Conservation (phyloP, 2,888 invertebrate species). For the Melieria crassipennis region DNA sequence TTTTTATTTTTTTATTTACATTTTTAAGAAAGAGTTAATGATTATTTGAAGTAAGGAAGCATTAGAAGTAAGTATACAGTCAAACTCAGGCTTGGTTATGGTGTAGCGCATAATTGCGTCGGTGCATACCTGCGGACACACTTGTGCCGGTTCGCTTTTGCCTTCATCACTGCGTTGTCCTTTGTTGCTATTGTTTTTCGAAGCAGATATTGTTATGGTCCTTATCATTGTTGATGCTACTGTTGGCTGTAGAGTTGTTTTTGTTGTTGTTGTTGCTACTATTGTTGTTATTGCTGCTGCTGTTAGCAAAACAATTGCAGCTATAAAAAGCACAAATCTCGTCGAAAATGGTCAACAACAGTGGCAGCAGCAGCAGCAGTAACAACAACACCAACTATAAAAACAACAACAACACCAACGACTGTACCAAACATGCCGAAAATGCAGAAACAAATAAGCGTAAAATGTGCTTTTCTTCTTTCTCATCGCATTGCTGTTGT, state of each 20-base stretch:
- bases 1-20: no score
- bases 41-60: no score
- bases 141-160: no score
- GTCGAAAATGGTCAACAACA: neutral
- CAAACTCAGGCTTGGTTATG: no score
- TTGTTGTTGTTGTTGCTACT: constrained; percentile 4
- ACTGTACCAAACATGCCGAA: constrained; percentile 11
- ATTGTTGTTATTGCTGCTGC: constrained; percentile 9
- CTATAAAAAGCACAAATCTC: neutral
- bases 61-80: no score
- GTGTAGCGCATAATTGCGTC: no score
- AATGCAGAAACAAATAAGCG: constrained; percentile 20
- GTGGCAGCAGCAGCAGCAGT: neutral
- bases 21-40: no score
- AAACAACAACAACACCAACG: neutral
- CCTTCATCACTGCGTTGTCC: no score
- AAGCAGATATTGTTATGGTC: no score
- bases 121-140: no score
- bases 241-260: neutral
- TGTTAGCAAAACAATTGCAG: neutral
- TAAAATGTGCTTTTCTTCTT: constrained; percentile 3
- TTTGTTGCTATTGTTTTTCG: no score
- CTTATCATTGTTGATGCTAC: constrained; percentile 3
- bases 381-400: neutral
- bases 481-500: constrained; percentile 13